Conservation (phyloP, 2,888 invertebrate genomes). For the Oligia latruncula region DNA sequence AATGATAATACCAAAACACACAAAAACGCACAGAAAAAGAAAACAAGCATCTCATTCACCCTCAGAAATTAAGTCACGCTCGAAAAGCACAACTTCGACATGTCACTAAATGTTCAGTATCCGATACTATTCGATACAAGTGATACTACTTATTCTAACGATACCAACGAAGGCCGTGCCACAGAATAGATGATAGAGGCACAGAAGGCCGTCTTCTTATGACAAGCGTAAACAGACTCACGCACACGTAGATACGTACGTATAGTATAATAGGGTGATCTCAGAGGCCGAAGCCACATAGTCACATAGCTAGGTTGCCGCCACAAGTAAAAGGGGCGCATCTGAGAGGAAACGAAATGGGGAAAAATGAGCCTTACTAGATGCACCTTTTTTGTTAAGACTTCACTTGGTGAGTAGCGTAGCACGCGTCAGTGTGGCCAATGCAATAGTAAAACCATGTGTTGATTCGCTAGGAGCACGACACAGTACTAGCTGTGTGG, state of each 20-base stretch:
- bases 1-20: conserved; percentile 29
- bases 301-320: background rate
- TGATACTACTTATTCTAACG: conserved; percentile 46
- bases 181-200: background rate
- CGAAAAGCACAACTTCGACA: conserved; percentile 60
- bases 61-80: conserved; percentile 50
- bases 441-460: background rate
- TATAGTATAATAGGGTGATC: background rate
- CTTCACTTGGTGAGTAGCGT: too few species aligned
- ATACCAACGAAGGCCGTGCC: conserved; percentile 18
- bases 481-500: background rate
- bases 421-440: background rate
- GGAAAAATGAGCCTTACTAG: background rate
- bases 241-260: background rate
- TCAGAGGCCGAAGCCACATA: background rate
- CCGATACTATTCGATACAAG: conserved; percentile 52
- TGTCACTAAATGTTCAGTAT: conserved; percentile 62
- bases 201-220: conserved; percentile 8
- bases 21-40: conserved; percentile 17
- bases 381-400: background rate
- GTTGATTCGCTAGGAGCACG: background rate
- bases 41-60: conserved; percentile 34
- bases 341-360: background rate
- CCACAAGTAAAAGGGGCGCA: background rate
- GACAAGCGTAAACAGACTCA: background rate